These are phyloP conservation scores for Merops nubicus DNA, from an alignment of 2,113 vertebrate genomes.

Conservation along the genomic window DNA sequence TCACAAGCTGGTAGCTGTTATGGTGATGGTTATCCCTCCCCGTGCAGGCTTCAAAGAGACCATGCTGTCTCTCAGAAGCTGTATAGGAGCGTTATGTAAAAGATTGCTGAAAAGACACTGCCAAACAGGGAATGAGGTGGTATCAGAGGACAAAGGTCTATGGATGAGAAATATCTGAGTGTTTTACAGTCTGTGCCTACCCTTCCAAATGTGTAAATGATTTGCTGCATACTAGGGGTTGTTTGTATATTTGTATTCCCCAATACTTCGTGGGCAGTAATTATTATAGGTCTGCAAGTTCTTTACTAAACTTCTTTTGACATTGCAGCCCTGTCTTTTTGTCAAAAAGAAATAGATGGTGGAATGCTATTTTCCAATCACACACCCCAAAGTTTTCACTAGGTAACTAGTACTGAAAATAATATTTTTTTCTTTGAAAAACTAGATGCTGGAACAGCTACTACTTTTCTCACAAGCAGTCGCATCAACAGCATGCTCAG, in stretches of 20 bases:
- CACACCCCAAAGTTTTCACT: not conserved
- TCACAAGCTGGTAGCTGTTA: rapidly evolving
- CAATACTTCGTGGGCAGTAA: rapidly evolving
- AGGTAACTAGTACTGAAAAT: not conserved
- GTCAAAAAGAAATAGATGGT: rapidly evolving
- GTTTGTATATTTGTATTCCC: not conserved
- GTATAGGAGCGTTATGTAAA: not conserved
- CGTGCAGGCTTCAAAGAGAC: not conserved
- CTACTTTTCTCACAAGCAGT: not conserved
- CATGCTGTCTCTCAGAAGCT: not conserved
- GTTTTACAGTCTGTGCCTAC: rapidly evolving
- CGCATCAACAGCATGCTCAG: rapidly evolving
- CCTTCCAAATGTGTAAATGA: rapidly evolving
- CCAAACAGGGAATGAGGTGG: not conserved
- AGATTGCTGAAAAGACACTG: not conserved
- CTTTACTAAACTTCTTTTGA: not conserved
- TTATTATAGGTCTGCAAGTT: not conserved
- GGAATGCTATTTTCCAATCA: not conserved
- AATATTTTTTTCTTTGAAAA: not conserved
- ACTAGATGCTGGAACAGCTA: rapidly evolving
- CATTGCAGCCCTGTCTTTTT: rapidly evolving
- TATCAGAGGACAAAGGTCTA: not conserved
- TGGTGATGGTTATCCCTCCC: not conserved
- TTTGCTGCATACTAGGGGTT: not conserved
- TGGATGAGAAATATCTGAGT: not conserved